These are phyloP conservation scores for Hyphantria cunea DNA, from an alignment of 1,140 invertebrate species.

Conservation along the genomic window DNA sequence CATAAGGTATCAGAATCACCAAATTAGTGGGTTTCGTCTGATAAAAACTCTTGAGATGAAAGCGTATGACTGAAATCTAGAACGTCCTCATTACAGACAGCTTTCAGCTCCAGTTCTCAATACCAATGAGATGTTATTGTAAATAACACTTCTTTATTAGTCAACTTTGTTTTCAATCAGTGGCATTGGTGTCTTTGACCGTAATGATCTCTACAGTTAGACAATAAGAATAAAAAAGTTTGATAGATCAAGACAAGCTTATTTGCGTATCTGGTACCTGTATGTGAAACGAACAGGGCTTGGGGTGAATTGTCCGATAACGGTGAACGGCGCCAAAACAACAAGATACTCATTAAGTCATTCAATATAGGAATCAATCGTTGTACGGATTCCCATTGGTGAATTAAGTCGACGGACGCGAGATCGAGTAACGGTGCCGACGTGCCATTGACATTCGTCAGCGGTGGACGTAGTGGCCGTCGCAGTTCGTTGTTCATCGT, in stretches of 20 bases:
- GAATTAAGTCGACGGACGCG: constrained; percentile 77
- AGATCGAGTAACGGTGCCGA: constrained; percentile 76
- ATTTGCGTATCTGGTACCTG: constrained; percentile 48
- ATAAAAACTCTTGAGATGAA: constrained; percentile 50
- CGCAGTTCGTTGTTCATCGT: constrained; percentile 18
- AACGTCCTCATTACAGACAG: constrained; percentile 48
- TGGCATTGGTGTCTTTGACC: constrained; percentile 54
- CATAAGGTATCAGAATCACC: constrained; percentile 46
- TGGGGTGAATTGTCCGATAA: constrained; percentile 60
- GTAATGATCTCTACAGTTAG: constrained; percentile 44
- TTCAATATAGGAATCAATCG: constrained; percentile 67
- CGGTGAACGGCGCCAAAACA: constrained; percentile 55
- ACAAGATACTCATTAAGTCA: constrained; percentile 69
- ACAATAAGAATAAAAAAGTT: constrained; percentile 38
- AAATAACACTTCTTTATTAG: constrained; percentile 21
- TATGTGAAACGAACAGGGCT: constrained; percentile 34
- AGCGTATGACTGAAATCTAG: constrained; percentile 48
- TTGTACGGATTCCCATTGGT: constrained; percentile 70
- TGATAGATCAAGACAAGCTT: constrained; percentile 50
- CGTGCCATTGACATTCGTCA: constrained; percentile 80
- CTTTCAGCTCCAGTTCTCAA: constrained; percentile 45
- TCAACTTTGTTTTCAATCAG: constrained; percentile 38
- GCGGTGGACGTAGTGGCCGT: constrained; percentile 50
- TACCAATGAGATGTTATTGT: constrained; percentile 46
- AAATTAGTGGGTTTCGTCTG: constrained; percentile 52